Evolutionary conservation across 2,888 invertebrate genomes (phyloP), one percentile per base, ranked within the genome.

Genomic region (Hirtodrosophila cameraria): DNA sequence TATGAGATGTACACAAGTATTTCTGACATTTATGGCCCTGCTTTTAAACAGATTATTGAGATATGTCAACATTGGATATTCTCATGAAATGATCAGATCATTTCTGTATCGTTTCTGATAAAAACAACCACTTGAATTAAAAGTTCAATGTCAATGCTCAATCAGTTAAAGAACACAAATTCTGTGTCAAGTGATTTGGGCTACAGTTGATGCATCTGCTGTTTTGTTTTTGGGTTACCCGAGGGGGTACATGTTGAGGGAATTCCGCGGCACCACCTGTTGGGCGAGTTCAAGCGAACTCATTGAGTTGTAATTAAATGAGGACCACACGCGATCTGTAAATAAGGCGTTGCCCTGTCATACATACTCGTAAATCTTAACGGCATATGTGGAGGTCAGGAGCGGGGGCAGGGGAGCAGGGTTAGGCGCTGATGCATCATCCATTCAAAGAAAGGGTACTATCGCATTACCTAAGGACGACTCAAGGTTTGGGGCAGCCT

Each of bases 301-400:
- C 85, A 85, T 81, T 85, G 85, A 81, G 83, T 66, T 82, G 80
- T 79, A 81, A 81, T 85, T 85, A 79, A 66, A 67, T 53, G 54
- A 16, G 50, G 80, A 82, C 80, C 80, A 85, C 80, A 81, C 80
- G 53, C 72, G 66, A 46, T 49, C 49, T 20, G 46, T 16, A 38
- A 13, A 25, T 33, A 52, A 79, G 76, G 66, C 68, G 75, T 50
- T 65, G 64, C 60, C 62, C 65, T 65, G 75, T 65, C 63, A 60
- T 59, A 65, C 60, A 75, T 28, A 67, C 60, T 67, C 66, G 45
- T 75, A 78, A 75, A 75, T 80, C 85, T 74, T 82, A 81, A 62
- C 67, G 78, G 79, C 46, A 67, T 41, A 46, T 38, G 62, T 67
- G 72, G 68, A n/a, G n/a, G 66, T 53, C 54, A 36, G 35, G 18